Evolutionary conservation across 2,113 vertebrate species (phyloP).

Genomic region (Natator depressus): DNA sequence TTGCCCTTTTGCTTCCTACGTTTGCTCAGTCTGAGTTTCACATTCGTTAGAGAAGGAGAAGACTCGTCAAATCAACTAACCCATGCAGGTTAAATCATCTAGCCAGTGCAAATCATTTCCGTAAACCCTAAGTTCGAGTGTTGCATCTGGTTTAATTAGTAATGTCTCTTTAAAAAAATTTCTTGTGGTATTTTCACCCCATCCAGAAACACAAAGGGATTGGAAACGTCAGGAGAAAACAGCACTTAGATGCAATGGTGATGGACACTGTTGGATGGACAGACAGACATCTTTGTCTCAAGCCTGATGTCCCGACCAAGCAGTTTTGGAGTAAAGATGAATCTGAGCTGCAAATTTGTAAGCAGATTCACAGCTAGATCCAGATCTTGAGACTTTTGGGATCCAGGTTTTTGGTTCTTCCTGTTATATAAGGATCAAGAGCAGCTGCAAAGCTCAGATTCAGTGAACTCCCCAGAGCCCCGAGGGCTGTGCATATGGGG

Average conservation of each 20-base stretch:
- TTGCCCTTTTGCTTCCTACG: rapidly evolving
- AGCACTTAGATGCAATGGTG: background rate
- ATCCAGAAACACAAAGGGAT: background rate
- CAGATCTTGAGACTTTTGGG: background rate
- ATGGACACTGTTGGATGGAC: background rate
- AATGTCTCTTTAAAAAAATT: background rate
- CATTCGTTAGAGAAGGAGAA: background rate
- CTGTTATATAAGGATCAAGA: background rate
- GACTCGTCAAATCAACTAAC: background rate
- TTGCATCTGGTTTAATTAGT: background rate
- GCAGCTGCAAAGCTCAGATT: conserved; percentile 2
- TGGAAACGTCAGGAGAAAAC: background rate
- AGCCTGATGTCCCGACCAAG: rapidly evolving
- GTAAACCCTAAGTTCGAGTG: background rate
- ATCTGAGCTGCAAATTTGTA: background rate
- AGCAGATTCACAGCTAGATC: background rate
- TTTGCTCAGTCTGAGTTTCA: background rate
- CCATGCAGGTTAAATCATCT: background rate
- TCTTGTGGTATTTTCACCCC: background rate
- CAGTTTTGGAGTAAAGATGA: background rate
- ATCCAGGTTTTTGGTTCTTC: conserved; percentile 12
- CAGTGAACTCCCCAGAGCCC: background rate
- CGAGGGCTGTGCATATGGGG: background rate
- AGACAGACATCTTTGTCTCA: background rate
- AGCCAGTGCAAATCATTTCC: background rate